Evolutionary conservation across 2,113 vertebrate species (phyloP), one percentile per base, ranked within the genome.

Genomic region (Calyptomena viridis): DNA sequence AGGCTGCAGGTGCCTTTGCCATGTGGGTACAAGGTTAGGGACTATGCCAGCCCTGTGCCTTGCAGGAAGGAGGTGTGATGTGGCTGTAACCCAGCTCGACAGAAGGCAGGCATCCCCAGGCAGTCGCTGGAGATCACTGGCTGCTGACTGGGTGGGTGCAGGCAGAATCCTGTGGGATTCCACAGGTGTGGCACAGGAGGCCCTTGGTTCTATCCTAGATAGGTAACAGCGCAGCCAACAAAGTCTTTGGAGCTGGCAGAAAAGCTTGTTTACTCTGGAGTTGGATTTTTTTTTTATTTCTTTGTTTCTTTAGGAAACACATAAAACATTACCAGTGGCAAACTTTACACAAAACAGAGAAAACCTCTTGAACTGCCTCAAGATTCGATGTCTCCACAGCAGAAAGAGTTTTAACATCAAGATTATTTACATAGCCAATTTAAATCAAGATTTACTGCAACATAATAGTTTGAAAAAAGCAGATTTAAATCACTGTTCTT

Each of bases 291-390:
- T 46, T 52, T 47, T 47, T 20, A 46, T 81, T 39, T 73, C 52
- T 64, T 63, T 87, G n/a, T 76, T 93, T 94, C 82, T n/a, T 52
- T 60, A 76, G 31, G 44, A 91, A 95, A 87, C 18, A 80, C 88
- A 60, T 79, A 44, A 80, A 94, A 90, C 30, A 31, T 77, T 55
- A 73, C 23, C 49, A 66, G 24, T 14, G 44, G 62, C 40, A 81
- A 88, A 78, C 10, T 39, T 52, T 3, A 82, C 11, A 31, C 80
- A 89, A 75, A 93, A 50, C 50, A 73, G 35, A 79, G 15, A 64
- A 87, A 87, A 52, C 7, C 6, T 84, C 58, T 25, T 49, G n/a
- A 73, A 56, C 49, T 60, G 81, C 56, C 80, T 89, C 42, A 81
- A 84, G 68, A 84, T 60, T 56, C 11, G 1, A 11, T 14, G 39